Conservation (phyloP, 2,113 vertebrate genomes). For the Mastomys natalensis region DNA sequence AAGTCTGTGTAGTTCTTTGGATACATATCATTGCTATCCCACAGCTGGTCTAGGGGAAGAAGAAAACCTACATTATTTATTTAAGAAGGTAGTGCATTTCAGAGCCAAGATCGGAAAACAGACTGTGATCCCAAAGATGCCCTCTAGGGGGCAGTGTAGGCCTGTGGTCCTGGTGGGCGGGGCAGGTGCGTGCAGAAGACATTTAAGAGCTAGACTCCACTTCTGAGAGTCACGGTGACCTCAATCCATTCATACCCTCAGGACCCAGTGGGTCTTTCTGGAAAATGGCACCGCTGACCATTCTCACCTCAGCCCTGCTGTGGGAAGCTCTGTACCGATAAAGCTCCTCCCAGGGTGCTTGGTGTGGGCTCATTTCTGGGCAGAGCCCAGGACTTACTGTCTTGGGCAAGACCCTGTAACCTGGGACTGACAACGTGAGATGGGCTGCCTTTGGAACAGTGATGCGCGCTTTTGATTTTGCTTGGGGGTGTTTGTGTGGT, state of each 20-base stretch:
- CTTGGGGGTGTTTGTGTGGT: not conserved
- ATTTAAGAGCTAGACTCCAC: not conserved
- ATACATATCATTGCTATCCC: not conserved
- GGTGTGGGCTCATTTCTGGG: too few relatives aligned
- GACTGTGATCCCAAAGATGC: fast-evolving
- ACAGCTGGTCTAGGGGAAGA: conserved; percentile 13
- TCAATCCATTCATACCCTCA: fast-evolving
- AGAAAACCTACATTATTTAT: not conserved
- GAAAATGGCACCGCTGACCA: fast-evolving
- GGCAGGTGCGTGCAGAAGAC: fast-evolving
- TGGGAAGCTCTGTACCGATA: not conserved
- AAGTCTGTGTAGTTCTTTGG: conserved; percentile 22
- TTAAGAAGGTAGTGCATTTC: not conserved
- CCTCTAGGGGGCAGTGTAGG: not conserved
- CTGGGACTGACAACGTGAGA: not conserved
- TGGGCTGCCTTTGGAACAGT: not conserved
- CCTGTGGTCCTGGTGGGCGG: fast-evolving
- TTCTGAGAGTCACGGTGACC: not conserved
- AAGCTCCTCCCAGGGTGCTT: not conserved
- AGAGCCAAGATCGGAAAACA: fast-evolving
- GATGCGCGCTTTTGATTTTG: not conserved
- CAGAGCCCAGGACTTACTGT: too few relatives aligned
- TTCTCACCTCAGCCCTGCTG: fast-evolving
- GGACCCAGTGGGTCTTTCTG: not conserved
- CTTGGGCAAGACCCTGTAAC: not conserved